Base-by-base conservation (phyloP, 2,888 invertebrate genomes). In the Globia sparganii region DNA sequence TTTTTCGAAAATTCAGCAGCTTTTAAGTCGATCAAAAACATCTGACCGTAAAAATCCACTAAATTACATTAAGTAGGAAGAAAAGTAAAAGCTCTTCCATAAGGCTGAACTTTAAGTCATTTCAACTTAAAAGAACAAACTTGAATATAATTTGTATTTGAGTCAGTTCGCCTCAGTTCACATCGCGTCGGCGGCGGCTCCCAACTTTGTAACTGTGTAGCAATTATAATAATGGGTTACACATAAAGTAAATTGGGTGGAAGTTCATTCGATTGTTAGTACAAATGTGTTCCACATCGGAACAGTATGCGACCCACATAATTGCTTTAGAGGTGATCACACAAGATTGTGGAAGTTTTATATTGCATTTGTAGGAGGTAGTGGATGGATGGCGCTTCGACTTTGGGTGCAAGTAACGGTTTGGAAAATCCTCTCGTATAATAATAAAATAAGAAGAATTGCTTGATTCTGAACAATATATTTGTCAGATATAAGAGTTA, bases 151-250 rank as follows among this genome's bases (percentile, higher is more conserved):
- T 91, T 91, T 88, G 87, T 89, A 86, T 88, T 88, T 90, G 87
- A 90, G 88, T 87, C 88, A 90, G 90, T 91, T 89, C 87, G 89
- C 89, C 87, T 90, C 88, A 88, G 89, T 91, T 90, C 92, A 91
- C 92, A 89, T 90, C 89, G 87, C 87, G 90, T 89, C 84, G 91
- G 87, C 62, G 70, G 67, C 58, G 65, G 80, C 86, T 88, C 85
- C 86, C 89, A 91, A 94, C 92, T 95, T 94, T 90, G 91, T 87
- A 93, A 94, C 92, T 90, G 91, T 91, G 86, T 87, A 91, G 91
- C 94, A 95, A 95, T 95, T 95, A 95, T 93, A 91, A 94, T 95
- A 95, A 96, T 95, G 93, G 94, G 89, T 93, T 92, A 93, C 92
- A 93, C 93, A 93, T 94, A 93, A 94, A 94, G 92, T 93, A 91